These are phyloP conservation scores for Barypeithes pellucidus DNA, from an alignment of 2,888 invertebrate species.

Conservation along the genomic window DNA sequence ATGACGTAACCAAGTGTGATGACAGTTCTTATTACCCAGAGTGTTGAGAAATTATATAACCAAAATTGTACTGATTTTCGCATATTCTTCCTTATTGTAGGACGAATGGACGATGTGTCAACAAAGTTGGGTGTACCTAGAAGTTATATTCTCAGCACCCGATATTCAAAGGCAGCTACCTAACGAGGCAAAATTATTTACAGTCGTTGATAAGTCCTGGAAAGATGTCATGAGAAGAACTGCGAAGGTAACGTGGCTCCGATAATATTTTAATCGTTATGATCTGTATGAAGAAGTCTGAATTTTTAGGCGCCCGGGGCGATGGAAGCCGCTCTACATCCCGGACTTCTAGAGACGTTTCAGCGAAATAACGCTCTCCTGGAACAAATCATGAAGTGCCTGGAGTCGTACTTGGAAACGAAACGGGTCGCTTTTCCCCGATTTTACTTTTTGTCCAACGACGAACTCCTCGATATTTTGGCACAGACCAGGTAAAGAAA, in stretches of 20 bases:
- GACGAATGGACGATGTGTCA: constrained; percentile 94
- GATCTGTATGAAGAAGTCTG: too few species aligned
- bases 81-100: constrained; percentile 68
- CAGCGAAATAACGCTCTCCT: constrained; percentile 83
- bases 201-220: constrained; percentile 90
- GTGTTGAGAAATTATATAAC: too few species aligned
- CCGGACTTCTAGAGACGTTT: constrained; percentile 80
- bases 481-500: constrained; percentile 76
- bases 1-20: too few species aligned
- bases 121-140: constrained; percentile 94
- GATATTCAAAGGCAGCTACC: constrained; percentile 96
- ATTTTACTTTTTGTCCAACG: constrained; percentile 93
- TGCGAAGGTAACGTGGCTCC: constrained; percentile 79
- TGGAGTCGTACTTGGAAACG: constrained; percentile 91
- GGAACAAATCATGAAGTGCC: constrained; percentile 91
- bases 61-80: too few species aligned
- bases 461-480: constrained; percentile 90
- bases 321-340: constrained; percentile 84
- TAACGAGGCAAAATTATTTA: constrained; percentile 90
- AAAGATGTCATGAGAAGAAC: constrained; percentile 90
- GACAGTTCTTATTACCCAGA: too few species aligned
- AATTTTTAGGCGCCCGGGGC: constrained; percentile 80
- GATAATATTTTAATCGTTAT: background rate
- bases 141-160: constrained; percentile 95
- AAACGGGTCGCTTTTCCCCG: constrained; percentile 91